Evolutionary conservation across 2,888 invertebrate genomes (phyloP), one percentile per base, ranked within the genome.

Genomic region (Linyphia triangularis): DNA sequence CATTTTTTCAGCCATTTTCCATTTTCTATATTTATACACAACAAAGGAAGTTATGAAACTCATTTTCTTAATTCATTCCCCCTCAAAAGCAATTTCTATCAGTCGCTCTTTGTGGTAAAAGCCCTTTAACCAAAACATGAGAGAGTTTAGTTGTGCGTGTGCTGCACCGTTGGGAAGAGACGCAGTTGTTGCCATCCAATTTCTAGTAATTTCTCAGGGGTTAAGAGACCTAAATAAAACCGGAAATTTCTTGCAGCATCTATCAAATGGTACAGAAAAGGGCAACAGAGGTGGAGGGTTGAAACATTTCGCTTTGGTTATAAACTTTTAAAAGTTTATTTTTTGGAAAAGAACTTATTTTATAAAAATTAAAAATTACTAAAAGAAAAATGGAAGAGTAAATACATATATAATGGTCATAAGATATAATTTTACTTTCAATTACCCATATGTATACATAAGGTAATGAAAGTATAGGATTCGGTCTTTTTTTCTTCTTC

Each of bases 81-180:
- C 30, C 63, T 19, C 51, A 67, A 26, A 63, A 77, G 77, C 63
- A 63, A 79, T 79, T 79, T 67, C 65, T 67, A 30, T 67, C 30
- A 79, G 65, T 63, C 43, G 63, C 61, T 24, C 30, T 19, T 33
- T 63, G 77, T 16, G 51, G 24, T 37, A 63, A 77, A 63, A 77
- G 78, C 78, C 65, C 43, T 79, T 79, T 65, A 79, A 79, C 78
- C 51, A 78, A 40, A 77, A 40, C 59, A 22, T 26, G 67, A 30
- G 63, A 24, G 63, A 78, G 78, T 78, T 78, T 65, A 67, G 78
- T 51, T 78, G 67, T 79, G 78, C 78, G 78, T 79, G 78, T 79
- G 77, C 77, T 79, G 16, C 33, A 78, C 40, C 51, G 65, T 28
- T 79, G 78, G 67, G 78, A 79, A 79, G 78, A 10, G 13, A 67